phyloP scores from a whole-genome alignment of 2,113 vertebrate genomes.

The Theristicus caerulescens region DNA sequence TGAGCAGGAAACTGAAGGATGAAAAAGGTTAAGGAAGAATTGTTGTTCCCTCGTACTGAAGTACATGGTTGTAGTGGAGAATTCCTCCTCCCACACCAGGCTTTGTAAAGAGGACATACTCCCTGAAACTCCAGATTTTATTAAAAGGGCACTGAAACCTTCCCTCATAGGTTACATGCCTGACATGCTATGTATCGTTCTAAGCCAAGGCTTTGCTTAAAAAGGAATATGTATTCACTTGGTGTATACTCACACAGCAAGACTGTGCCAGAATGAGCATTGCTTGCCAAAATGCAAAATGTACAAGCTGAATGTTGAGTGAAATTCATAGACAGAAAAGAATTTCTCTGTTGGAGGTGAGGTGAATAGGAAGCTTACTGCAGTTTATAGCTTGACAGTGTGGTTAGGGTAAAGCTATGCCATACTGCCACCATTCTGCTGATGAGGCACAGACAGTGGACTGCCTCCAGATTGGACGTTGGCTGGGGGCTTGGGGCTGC shows the following conservation, averaged over 20 bases:
- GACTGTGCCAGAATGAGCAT: neutral
- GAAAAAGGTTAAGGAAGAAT: neutral
- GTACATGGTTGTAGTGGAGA: neutral
- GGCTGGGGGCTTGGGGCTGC: neutral
- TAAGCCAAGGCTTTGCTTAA: neutral
- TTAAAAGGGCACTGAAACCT: neutral
- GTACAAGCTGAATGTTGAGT: neutral
- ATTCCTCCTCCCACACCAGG: neutral
- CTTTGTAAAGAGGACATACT: neutral
- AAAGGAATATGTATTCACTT: neutral
- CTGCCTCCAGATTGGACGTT: neutral
- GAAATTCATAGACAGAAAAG: neutral
- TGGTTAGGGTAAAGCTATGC: neutral
- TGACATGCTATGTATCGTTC: neutral
- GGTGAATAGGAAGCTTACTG: neutral
- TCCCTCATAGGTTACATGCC: neutral
- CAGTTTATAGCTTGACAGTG: neutral
- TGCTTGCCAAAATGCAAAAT: neutral
- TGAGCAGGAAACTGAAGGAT: neutral
- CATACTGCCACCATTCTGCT: neutral
- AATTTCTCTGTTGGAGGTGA: neutral
- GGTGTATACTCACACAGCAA: fast-evolving
- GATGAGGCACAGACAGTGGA: neutral
- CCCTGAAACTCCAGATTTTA: neutral
- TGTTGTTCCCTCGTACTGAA: neutral